These are phyloP conservation scores for Macropodus opercularis DNA, from an alignment of 2,797 vertebrate genomes.

Conservation along the genomic window DNA sequence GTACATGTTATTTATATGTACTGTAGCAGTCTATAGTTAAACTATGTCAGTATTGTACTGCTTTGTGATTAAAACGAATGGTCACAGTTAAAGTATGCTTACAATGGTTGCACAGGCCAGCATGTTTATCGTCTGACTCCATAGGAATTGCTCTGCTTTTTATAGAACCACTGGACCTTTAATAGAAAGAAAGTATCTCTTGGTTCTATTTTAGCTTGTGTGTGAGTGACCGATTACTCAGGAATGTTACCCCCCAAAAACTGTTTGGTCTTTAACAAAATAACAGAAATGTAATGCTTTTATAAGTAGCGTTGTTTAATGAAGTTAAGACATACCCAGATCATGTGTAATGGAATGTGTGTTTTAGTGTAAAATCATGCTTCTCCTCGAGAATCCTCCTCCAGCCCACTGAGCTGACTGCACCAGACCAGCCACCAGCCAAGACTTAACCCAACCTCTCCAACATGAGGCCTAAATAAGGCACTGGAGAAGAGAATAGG, in stretches of 20 bases:
- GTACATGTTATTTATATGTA: constrained; percentile 9
- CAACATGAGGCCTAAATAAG: constrained; percentile 37
- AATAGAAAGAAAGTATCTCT: constrained; percentile 70
- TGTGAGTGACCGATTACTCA: constrained; percentile 71
- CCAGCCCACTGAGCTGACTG: constrained; percentile 6
- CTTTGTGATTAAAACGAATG: constrained; percentile 40
- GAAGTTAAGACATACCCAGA: constrained; percentile 59
- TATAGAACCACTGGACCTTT: constrained; percentile 60
- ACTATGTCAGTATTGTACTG: constrained; percentile 1
- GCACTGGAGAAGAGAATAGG: constrained; percentile 17
- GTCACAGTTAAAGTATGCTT: constrained; percentile 27
- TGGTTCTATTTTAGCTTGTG: constrained; percentile 77
- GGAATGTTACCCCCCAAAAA: constrained; percentile 69
- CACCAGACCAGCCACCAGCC: constrained; percentile 38
- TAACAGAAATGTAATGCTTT: constrained; percentile 57
- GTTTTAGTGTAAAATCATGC: constrained; percentile 34
- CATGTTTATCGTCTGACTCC: constrained; percentile 51
- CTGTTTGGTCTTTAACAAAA: constrained; percentile 62
- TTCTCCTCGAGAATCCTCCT: constrained; percentile 32
- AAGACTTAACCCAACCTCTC: constrained; percentile 32
- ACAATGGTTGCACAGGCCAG: constrained; percentile 23
- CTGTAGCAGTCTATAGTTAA: too few relatives aligned
- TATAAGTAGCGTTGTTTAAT: constrained; percentile 59
- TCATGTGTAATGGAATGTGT: constrained; percentile 41
- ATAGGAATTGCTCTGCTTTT: constrained; percentile 64